Evolutionary conservation across 2,888 invertebrate species (phyloP).

Genomic region (Gasteruption jaculator): DNA sequence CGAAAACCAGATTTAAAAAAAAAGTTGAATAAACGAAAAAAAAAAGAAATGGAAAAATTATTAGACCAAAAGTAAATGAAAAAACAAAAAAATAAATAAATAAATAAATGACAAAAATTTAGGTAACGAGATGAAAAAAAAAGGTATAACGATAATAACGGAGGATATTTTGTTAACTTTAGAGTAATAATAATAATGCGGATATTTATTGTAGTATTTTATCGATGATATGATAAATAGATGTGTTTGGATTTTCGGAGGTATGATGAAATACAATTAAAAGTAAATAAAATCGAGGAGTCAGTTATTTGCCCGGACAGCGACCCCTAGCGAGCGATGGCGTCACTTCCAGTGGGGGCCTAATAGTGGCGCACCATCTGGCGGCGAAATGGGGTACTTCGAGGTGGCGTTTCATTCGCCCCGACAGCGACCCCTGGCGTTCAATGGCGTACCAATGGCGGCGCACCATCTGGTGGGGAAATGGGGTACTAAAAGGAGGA

Average conservation of each 20-base stretch:
- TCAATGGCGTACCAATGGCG: no score
- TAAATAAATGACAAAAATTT: slow-evolving; percentile 26
- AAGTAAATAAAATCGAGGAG: slow-evolving; percentile 23
- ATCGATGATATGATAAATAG: slow-evolving; percentile 42
- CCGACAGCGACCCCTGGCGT: no score
- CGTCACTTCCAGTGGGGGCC: no score
- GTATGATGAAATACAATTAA: slow-evolving; percentile 29
- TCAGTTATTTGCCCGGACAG: no score
- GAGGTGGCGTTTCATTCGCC: no score
- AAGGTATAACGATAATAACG: slow-evolving; percentile 23
- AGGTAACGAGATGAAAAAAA: slow-evolving; percentile 24
- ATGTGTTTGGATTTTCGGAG: slow-evolving; percentile 46
- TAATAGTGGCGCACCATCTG: no score
- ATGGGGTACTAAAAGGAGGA: no score
- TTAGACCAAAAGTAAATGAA: slow-evolving; percentile 12
- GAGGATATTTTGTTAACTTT: slow-evolving; percentile 45
- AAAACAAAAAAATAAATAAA: slow-evolving; percentile 26
- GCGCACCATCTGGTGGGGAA: no score
- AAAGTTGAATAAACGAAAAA: no score
- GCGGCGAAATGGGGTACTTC: no score
- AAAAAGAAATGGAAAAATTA: slow-evolving; percentile 6
- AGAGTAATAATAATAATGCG: slow-evolving; percentile 37
- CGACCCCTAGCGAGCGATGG: no score
- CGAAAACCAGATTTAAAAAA: no score
- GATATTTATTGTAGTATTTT: slow-evolving; percentile 46